These are phyloP conservation scores for Bombus picipes DNA, from an alignment of 1,140 invertebrate species.

Conservation along the genomic window DNA sequence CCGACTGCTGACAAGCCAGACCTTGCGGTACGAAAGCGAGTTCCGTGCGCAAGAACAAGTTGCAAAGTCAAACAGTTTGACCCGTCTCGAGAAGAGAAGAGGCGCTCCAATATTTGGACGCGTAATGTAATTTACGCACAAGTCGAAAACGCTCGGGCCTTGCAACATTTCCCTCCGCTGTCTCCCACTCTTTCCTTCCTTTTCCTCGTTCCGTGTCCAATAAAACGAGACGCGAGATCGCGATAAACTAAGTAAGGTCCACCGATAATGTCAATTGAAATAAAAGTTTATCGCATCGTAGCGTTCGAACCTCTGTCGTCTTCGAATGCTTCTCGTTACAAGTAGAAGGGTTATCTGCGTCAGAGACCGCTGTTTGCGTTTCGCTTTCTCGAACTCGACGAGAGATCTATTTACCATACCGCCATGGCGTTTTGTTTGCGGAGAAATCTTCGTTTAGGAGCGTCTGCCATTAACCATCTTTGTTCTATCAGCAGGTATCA, in stretches of 20 bases:
- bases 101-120: slow-evolving; percentile 67
- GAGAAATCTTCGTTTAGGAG: neutral
- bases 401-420: neutral
- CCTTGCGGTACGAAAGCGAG: slow-evolving; percentile 1
- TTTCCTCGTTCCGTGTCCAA: neutral
- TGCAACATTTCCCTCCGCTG: neutral
- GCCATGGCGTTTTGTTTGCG: neutral
- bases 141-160: slow-evolving; percentile 39
- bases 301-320: neutral
- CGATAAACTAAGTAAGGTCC: neutral
- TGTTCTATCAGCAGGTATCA: neutral
- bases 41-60: slow-evolving; percentile 39
- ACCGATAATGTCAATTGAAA: neutral
- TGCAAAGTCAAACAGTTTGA: slow-evolving; percentile 69
- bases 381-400: slow-evolving; percentile 1
- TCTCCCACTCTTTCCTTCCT: neutral
- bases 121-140: slow-evolving; percentile 61
- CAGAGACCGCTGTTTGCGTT: neutral
- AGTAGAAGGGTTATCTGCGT: slow-evolving; percentile 15
- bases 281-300: slow-evolving; percentile 34
- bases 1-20: slow-evolving; percentile 35
- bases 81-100: slow-evolving; percentile 30
- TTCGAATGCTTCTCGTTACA: neutral
- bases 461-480: neutral
- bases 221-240: neutral